A percentile compares a stretch with the other conserved stretches of the same genome.
phyloP scores from a whole-genome alignment of 2,113 vertebrate species.

The Zosterops japonicus region DNA sequence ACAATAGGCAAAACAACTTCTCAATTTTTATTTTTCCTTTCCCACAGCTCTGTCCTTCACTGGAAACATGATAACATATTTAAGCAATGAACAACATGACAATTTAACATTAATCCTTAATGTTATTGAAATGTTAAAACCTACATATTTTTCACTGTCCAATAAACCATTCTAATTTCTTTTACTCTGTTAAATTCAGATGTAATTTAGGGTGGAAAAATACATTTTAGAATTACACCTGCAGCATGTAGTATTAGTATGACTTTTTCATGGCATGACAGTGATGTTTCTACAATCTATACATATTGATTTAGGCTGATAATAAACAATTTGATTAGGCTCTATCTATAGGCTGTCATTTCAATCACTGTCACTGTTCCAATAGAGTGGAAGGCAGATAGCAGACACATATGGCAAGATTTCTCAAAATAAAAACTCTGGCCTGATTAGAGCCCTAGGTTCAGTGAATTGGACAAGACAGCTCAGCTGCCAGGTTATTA shows the following conservation, averaged over 20 bases:
- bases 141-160: not conserved
- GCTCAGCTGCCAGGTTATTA: conserved; percentile 99
- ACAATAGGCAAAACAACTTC: not conserved
- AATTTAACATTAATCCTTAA: conserved; percentile 46
- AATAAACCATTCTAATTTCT: conserved; percentile 50
- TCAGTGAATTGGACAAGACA: conserved; percentile 99
- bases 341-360: conserved; percentile 99
- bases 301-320: conserved; percentile 99
- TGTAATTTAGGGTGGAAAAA: conserved; percentile 68
- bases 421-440: conserved; percentile 96
- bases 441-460: conserved; percentile 97
- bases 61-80: not conserved
- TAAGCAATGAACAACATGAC: conserved; percentile 8
- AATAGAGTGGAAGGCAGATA: conserved; percentile 87
- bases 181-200: conserved; percentile 69
- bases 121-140: conserved; percentile 18
- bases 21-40: not conserved
- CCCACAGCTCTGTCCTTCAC: not conserved
- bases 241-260: conserved; percentile 81
- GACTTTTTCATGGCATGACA: conserved; percentile 90
- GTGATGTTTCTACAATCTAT: conserved; percentile 99
- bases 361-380: conserved; percentile 94
- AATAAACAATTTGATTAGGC: conserved; percentile 99
- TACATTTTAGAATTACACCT: conserved; percentile 70
- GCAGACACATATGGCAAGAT: conserved; percentile 76